A percentile compares a stretch with the other conserved stretches of the same genome.
These are phyloP conservation scores for Rotaria sp. DNA, from an alignment of 2,888 invertebrate species.

Conservation along the genomic window DNA sequence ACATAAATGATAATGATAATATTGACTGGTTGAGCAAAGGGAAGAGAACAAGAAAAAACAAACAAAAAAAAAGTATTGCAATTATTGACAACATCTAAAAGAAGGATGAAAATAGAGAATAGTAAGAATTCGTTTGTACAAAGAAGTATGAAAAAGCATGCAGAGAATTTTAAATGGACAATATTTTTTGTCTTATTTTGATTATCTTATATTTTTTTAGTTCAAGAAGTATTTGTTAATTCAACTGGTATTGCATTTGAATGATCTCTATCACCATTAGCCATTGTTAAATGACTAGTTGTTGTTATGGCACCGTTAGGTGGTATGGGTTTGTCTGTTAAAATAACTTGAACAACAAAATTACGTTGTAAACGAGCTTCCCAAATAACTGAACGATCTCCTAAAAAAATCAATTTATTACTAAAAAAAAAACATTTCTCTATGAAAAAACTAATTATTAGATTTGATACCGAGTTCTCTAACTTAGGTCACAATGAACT, in stretches of 20 bases:
- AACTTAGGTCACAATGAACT: no score
- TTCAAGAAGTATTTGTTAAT: background rate
- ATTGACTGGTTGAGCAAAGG: background rate
- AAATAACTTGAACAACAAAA: conserved; percentile 12
- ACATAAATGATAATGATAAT: background rate
- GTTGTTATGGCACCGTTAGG: background rate
- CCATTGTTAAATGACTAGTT: background rate
- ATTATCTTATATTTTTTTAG: background rate
- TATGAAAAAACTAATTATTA: no score
- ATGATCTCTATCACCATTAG: background rate
- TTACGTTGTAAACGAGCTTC: background rate
- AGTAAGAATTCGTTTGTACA: conserved; percentile 8
- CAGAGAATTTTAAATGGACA: background rate
- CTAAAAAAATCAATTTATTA: background rate
- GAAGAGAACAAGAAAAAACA: background rate
- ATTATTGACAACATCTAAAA: background rate
- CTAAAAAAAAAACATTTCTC: no score
- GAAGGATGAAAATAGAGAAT: background rate
- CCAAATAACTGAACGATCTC: background rate
- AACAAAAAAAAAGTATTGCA: background rate
- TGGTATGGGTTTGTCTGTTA: background rate
- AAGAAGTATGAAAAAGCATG: background rate
- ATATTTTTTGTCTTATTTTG: background rate
- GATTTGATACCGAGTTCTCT: no score
- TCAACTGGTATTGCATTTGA: background rate